Base-by-base conservation (phyloP, 2,888 invertebrate species). In the Chrysolina haemoptera region DNA sequence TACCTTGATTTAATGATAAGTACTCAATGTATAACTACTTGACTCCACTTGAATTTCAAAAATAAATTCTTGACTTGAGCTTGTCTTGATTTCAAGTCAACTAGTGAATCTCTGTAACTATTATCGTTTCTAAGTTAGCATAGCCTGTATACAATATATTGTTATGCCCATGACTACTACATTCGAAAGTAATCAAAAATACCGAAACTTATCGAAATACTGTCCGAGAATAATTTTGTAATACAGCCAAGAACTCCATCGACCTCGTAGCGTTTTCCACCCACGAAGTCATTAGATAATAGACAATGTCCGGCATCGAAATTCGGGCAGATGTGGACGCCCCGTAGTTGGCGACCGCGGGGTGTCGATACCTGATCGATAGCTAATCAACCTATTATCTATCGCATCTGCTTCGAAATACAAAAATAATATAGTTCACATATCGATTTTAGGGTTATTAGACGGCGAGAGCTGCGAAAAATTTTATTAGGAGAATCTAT, bases 281-380 rank as follows among this genome's bases (percentile, higher is more conserved):
- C 80, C 76, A 81, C 80, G 78, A 76, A 64, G 76, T 67, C 76
- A 77, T 77, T 73, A 76, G 76, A 78, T 70, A 65, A 70, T 71
- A 69, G 63, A 65, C 68, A 70, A 74, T 78, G 77, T 76, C 71
- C 74, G 74, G 72, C 68, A 40, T 70, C 41, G 66, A 53, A 73
- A 75, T 75, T 73, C 66, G 70, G 73, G 79, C 80, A 80, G 79
- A 80, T 79, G 80, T 76, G 48, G 70, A 68, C 70, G 68, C 67
- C 74, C 70, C 68, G 72, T 41, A 77, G 81, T 68, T 68, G 59
- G 77, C 68, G 74, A 53, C 53, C 55, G 73, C 75, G 73, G 82
- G 80, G 77, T 73, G 76, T 79, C 80, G 76, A 81, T 81, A 79
- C 77, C 81, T 79, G 77, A 80, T 79, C 78, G 77, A 82, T 82